Evolutionary conservation across 2,113 vertebrate genomes (phyloP).

Genomic region (Lucifuga dentata): DNA sequence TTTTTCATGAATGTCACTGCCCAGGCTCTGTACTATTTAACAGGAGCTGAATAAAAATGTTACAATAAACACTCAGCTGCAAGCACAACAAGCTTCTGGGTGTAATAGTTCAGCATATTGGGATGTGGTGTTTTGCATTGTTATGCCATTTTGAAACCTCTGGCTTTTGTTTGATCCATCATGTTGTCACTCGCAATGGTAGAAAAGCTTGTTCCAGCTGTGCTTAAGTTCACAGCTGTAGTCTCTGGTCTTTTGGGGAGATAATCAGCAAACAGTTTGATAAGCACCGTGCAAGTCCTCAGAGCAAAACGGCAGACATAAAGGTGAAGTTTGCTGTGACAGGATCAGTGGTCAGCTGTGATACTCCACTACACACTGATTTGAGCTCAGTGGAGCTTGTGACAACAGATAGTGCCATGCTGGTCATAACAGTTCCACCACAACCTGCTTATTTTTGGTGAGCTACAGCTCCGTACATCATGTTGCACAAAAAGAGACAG

Average conservation of each 20-base stretch:
- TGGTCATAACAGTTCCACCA: not conserved
- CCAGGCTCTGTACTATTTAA: too few relatives aligned
- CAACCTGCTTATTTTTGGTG: not conserved
- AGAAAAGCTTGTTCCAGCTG: conserved; percentile 29
- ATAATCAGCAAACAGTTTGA: conserved; percentile 57
- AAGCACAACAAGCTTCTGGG: conserved; percentile 2
- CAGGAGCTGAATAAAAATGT: not conserved
- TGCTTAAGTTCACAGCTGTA: conserved; percentile 35
- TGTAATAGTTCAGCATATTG: conserved; percentile 33
- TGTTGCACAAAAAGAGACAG: conserved; percentile 18
- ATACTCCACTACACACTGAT: conserved; percentile 21
- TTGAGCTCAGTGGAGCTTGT: not conserved
- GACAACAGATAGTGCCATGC: not conserved
- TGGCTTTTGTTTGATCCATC: conserved; percentile 20
- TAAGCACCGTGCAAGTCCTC: conserved; percentile 41
- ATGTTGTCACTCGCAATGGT: not conserved
- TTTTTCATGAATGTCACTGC: too few relatives aligned
- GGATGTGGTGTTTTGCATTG: conserved; percentile 31
- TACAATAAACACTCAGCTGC: not conserved
- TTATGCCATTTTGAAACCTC: conserved; percentile 27
- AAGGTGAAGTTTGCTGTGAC: conserved; percentile 23
- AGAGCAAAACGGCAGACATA: conserved; percentile 37
- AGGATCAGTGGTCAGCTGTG: conserved; percentile 48
- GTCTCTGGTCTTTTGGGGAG: conserved; percentile 41
- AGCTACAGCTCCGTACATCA: not conserved